A percentile compares a stretch with the other conserved stretches of the same genome.
phyloP scores from a whole-genome alignment of 1,140 invertebrate species.

The Delia radicum region DNA sequence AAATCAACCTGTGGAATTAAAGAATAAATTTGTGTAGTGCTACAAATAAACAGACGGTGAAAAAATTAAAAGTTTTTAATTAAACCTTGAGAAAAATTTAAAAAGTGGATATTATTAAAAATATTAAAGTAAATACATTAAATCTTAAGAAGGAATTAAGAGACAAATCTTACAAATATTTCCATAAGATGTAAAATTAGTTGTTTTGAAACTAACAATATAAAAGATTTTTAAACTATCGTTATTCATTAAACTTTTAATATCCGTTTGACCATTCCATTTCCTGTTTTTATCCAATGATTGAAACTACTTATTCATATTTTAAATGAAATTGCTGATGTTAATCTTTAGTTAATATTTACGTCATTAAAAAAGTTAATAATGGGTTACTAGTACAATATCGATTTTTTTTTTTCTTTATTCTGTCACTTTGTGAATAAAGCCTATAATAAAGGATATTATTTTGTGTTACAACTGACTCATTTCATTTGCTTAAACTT shows the following conservation, averaged over 20 bases:
- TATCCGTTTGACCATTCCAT: neutral
- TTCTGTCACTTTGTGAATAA: neutral
- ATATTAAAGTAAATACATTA: too few relatives aligned
- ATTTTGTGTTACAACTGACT: neutral
- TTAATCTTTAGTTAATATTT: neutral
- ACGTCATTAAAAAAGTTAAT: neutral
- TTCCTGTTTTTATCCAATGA: neutral
- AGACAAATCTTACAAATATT: too few relatives aligned
- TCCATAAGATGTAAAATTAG: too few relatives aligned
- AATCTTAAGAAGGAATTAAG: too few relatives aligned
- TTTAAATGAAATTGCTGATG: neutral
- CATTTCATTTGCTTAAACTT: conserved; percentile 4
- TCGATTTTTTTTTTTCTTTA: neutral
- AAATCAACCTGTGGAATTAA: too few relatives aligned
- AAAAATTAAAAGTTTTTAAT: too few relatives aligned
- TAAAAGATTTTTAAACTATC: too few relatives aligned
- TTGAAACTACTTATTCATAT: neutral
- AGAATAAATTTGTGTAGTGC: too few relatives aligned
- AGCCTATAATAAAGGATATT: conserved; percentile 1
- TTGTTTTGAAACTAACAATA: too few relatives aligned
- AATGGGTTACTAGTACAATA: neutral
- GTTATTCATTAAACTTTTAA: neutral
- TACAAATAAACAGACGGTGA: too few relatives aligned
- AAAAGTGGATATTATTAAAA: too few relatives aligned
- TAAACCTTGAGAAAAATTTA: too few relatives aligned